phyloP scores from a whole-genome alignment of 2,797 vertebrate species.

The Dryobates pubescens region DNA sequence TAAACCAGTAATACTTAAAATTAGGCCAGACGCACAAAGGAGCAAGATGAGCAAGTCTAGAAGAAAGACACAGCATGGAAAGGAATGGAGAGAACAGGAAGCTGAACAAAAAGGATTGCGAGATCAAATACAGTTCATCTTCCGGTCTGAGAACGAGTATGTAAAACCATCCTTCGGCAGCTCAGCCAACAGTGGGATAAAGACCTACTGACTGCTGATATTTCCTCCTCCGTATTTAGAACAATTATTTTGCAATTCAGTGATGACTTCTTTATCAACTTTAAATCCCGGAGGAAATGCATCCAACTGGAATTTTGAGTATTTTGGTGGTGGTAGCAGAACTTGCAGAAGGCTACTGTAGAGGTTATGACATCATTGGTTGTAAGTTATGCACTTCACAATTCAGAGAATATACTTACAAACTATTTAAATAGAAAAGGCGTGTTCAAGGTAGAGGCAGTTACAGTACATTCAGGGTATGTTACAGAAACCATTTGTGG shows the following conservation, averaged over 20 bases:
- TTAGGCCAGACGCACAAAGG: conserved; percentile 35
- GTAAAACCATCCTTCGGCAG: conserved; percentile 12
- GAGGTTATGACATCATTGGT: conserved; percentile 45
- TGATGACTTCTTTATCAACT: not conserved
- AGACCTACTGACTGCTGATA: conserved; percentile 18
- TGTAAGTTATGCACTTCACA: conserved; percentile 60
- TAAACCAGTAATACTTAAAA: conserved; percentile 51
- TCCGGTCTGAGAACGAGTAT: conserved; percentile 40
- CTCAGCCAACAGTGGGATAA: conserved; percentile 13
- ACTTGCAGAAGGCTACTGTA: conserved; percentile 61
- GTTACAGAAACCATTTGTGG: conserved; percentile 63
- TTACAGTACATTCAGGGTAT: conserved; percentile 69
- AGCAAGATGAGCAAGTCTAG: conserved; percentile 10
- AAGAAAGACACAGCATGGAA: conserved; percentile 25
- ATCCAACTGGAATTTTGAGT: conserved; percentile 7
- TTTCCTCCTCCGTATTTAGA: not conserved
- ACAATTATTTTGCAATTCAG: not conserved
- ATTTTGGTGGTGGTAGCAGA: conserved; percentile 45
- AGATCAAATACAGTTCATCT: conserved; percentile 47
- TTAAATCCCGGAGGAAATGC: conserved; percentile 32
- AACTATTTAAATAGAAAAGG: conserved; percentile 67
- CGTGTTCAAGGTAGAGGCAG: conserved; percentile 71
- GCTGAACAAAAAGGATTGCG: conserved; percentile 35
- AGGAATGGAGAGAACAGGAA: conserved; percentile 45
- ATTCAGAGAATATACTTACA: conserved; percentile 44